A percentile compares a stretch with the other conserved stretches of the same genome.
Evolutionary conservation across 2,797 vertebrate species (phyloP).

Genomic region (Pyrocephalus nanus): DNA sequence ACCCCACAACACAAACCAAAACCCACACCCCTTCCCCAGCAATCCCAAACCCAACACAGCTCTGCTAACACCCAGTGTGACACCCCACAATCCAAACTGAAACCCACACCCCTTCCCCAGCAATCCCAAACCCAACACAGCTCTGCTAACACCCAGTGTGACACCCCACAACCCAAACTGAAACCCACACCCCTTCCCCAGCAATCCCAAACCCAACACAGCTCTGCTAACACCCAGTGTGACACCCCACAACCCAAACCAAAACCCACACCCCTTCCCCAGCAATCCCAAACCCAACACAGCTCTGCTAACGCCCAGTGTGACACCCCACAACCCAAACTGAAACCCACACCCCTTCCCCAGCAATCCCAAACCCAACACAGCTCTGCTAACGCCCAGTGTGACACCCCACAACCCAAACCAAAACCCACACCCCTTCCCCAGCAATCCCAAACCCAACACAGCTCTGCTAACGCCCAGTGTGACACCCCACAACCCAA

Average conservation of each 20-base stretch:
- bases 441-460: no score
- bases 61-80: background rate
- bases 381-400: rapidly evolving
- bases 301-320: background rate
- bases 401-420: background rate
- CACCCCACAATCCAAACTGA: background rate
- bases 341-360: rapidly evolving
- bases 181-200: no score
- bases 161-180: background rate
- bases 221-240: background rate
- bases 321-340: background rate
- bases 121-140: no score
- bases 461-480: rapidly evolving
- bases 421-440: rapidly evolving
- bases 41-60: no score
- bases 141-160: background rate
- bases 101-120: rapidly evolving
- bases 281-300: background rate
- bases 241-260: background rate
- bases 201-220: no score
- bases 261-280: rapidly evolving
- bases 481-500: background rate
- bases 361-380: no score
- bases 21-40: rapidly evolving
- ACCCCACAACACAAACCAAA: background rate